phyloP scores from a whole-genome alignment of 2,797 vertebrate genomes.

The Heterohyrax brucei region DNA sequence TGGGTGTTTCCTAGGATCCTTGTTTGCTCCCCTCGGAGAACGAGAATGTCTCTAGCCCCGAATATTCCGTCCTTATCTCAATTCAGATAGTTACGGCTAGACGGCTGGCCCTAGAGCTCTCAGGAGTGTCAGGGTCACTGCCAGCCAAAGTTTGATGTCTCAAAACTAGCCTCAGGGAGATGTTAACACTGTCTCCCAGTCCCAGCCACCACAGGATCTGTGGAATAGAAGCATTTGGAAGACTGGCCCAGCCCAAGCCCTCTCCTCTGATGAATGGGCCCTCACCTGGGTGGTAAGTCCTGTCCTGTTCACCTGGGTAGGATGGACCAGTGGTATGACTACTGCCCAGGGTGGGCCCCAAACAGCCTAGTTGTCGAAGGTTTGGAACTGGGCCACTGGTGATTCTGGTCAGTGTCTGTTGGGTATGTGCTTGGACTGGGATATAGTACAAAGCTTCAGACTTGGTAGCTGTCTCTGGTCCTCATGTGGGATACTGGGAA shows the following conservation, averaged over 20 bases:
- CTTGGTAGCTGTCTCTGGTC: accelerated
- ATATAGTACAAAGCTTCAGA: background rate
- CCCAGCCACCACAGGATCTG: background rate
- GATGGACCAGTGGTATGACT: accelerated
- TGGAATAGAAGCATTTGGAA: too few relatives aligned
- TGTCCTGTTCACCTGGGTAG: accelerated
- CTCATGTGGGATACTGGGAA: background rate
- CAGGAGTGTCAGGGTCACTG: background rate
- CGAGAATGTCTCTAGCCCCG: background rate
- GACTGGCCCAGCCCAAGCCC: background rate
- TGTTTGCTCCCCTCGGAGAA: background rate
- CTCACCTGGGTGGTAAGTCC: background rate
- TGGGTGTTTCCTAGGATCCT: background rate
- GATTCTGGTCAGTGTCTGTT: background rate
- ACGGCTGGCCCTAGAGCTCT: background rate
- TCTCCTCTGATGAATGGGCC: background rate
- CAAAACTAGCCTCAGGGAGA: background rate
- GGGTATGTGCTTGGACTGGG: background rate
- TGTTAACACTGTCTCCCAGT: background rate
- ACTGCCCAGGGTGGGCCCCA: background rate
- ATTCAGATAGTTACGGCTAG: background rate
- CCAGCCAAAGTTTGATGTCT: background rate
- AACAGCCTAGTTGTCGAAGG: background rate
- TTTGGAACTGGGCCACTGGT: background rate
- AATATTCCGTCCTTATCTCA: background rate